Evolutionary conservation across 2,888 invertebrate genomes (phyloP).

Genomic region (Torymus tubicola): DNA sequence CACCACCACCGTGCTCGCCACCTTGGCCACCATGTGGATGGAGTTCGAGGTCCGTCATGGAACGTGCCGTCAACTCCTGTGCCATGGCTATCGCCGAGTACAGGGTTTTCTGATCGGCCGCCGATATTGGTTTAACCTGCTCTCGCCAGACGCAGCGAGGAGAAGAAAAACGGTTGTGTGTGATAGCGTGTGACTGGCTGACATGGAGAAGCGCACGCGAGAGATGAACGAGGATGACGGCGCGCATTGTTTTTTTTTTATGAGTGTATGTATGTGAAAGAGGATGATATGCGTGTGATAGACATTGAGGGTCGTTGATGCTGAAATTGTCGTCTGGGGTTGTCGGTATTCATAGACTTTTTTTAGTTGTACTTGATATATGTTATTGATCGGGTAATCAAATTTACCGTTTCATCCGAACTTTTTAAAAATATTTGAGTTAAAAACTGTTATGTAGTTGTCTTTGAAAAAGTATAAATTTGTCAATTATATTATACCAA

Average conservation of each 20-base stretch:
- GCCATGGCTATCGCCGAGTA: conserved; percentile 96
- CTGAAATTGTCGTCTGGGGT: not conserved
- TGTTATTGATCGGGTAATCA: too few relatives aligned
- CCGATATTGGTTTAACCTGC: conserved; percentile 93
- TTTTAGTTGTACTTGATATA: too few relatives aligned
- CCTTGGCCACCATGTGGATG: conserved; percentile 37
- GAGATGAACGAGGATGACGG: too few relatives aligned
- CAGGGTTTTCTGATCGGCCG: conserved; percentile 92
- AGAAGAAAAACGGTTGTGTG: conserved; percentile 17
- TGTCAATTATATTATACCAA: too few relatives aligned
- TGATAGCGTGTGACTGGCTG: too few relatives aligned
- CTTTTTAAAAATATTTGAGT: too few relatives aligned
- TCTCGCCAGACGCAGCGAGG: conserved; percentile 23
- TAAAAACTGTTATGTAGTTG: too few relatives aligned
- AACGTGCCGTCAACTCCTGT: conserved; percentile 88
- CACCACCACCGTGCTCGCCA: too few relatives aligned
- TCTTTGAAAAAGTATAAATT: too few relatives aligned
- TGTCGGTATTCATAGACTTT: not conserved
- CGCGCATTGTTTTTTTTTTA: too few relatives aligned
- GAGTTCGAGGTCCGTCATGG: conserved; percentile 75
- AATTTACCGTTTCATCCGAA: too few relatives aligned
- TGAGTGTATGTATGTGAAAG: not conserved
- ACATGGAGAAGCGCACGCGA: too few relatives aligned
- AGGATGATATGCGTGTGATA: not conserved
- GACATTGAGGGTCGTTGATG: not conserved